These are phyloP conservation scores for Notodonta dromedarius DNA, from an alignment of 2,888 invertebrate genomes.

Conservation along the genomic window DNA sequence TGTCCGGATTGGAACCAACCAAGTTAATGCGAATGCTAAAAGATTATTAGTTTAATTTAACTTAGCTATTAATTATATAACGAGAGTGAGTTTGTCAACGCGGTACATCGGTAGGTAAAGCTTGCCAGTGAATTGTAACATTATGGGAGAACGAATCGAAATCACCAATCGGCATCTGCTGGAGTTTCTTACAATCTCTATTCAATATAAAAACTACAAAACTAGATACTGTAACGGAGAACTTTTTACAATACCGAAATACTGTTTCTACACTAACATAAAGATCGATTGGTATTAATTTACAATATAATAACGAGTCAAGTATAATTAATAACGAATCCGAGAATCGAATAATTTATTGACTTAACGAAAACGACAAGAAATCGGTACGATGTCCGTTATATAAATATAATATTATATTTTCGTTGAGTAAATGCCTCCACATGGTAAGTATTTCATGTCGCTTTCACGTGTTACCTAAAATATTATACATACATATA, in stretches of 20 bases:
- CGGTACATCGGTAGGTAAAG: slow-evolving; percentile 28
- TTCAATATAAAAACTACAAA: slow-evolving; percentile 73
- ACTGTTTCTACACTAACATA: slow-evolving; percentile 74
- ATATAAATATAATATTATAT: slow-evolving; percentile 30
- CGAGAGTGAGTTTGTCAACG: slow-evolving; percentile 42
- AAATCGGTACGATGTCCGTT: slow-evolving; percentile 51
- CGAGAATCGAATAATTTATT: slow-evolving; percentile 63
- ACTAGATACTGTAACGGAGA: slow-evolving; percentile 73
- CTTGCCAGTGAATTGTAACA: slow-evolving; percentile 29
- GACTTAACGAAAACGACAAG: slow-evolving; percentile 63
- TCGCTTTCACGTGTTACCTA: slow-evolving; percentile 61
- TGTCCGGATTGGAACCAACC: not conserved
- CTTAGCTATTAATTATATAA: slow-evolving; percentile 6
- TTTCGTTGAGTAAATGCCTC: slow-evolving; percentile 60
- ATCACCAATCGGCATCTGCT: slow-evolving; percentile 34
- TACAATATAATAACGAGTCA: slow-evolving; percentile 65
- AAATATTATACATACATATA: slow-evolving; percentile 65
- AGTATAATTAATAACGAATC: slow-evolving; percentile 50
- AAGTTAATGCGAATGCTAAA: not conserved
- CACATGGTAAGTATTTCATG: slow-evolving; percentile 53
- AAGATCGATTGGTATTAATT: slow-evolving; percentile 68
- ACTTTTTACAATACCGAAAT: slow-evolving; percentile 73
- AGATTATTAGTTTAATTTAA: slow-evolving; percentile 2
- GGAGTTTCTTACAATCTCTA: slow-evolving; percentile 62
- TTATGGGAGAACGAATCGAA: slow-evolving; percentile 34